These are phyloP conservation scores for Hylaeus anthracinus DNA, from an alignment of 1,140 invertebrate genomes.

Conservation along the genomic window DNA sequence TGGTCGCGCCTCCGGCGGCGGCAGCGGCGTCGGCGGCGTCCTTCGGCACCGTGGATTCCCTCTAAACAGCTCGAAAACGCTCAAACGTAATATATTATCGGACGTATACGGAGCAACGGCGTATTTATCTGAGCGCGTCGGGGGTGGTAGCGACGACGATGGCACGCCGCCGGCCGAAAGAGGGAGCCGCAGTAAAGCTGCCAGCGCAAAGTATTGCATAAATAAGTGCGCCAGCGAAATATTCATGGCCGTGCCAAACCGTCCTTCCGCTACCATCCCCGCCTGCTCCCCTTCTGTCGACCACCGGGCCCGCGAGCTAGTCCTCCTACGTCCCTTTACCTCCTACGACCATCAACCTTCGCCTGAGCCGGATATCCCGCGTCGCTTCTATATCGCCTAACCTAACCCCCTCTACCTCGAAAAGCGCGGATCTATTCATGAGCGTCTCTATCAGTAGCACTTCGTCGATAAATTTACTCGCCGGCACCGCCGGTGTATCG, in stretches of 20 bases:
- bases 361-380: constrained; percentile 62
- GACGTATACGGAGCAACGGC: constrained; percentile 70
- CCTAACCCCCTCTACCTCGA: constrained; percentile 28
- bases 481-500: constrained; percentile 37
- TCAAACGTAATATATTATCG: constrained; percentile 79
- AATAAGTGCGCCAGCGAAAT: constrained; percentile 80
- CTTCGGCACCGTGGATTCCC: constrained; percentile 60
- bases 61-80: constrained; percentile 76
- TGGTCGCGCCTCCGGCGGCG: constrained; percentile 54
- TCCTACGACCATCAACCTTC: constrained; percentile 61
- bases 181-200: constrained; percentile 76
- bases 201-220: constrained; percentile 81
- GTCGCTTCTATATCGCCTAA: constrained; percentile 61
- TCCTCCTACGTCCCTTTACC: constrained; percentile 40
- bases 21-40: constrained; percentile 2
- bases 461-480: constrained; percentile 72
- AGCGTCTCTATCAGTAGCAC: constrained; percentile 68
- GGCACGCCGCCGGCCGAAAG: constrained; percentile 49
- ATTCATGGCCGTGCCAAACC: constrained; percentile 78
- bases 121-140: constrained; percentile 74
- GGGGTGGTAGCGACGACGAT: constrained; percentile 39
- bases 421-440: constrained; percentile 76
- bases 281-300: constrained; percentile 16
- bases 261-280: constrained; percentile 62
- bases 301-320: constrained; percentile 49